Evolutionary conservation across 2,888 invertebrate genomes (phyloP), one percentile per base, ranked within the genome.

Genomic region (Cabera pusaria): DNA sequence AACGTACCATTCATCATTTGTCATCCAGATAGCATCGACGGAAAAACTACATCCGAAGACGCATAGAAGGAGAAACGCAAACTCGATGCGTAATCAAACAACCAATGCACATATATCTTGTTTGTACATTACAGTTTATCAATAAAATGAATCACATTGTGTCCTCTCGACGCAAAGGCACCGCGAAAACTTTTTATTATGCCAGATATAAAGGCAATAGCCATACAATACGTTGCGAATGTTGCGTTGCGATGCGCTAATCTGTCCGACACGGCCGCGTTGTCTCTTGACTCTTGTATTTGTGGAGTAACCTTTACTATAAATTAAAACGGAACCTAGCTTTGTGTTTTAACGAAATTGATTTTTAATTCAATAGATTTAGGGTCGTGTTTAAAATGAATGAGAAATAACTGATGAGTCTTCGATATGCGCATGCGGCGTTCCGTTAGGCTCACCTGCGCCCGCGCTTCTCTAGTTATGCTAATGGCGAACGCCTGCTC

Each of bases 381-480:
- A 83, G 60, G 73, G 84, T 63, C 61, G 63, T 64, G 46, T 71
- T 80, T 78, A 47, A 64, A 66, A 66, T 61, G 70, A 43, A 54
- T 51, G 49, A 41, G 55, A 56, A 51, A 54, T 60, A 62, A 55
- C 60, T 60, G 77, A 76, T 76, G 74, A 64, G 68, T 66, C 72
- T 50, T 62, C 62, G 73, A 77, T 80, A 72, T 69, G 69, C 65
- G 62, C 71, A 68, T 63, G 66, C 65, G 56, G 60, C 59, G 74
- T 83, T 71, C 87, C 87, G 87, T 88, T 86, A 86, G 67, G 52
- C 70, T 86, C 85, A 85, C 82, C 84, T 85, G 84, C 77, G 84
- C 76, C 67, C 71, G 82, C 78, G 78, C 83, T 76, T 84, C 83
- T 81, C 80, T 82, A 78, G 85, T 84, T 85, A 86, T 86, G 86